Base-by-base conservation (phyloP, 2,797 vertebrate species). In the Eurystomus glaucurus region DNA sequence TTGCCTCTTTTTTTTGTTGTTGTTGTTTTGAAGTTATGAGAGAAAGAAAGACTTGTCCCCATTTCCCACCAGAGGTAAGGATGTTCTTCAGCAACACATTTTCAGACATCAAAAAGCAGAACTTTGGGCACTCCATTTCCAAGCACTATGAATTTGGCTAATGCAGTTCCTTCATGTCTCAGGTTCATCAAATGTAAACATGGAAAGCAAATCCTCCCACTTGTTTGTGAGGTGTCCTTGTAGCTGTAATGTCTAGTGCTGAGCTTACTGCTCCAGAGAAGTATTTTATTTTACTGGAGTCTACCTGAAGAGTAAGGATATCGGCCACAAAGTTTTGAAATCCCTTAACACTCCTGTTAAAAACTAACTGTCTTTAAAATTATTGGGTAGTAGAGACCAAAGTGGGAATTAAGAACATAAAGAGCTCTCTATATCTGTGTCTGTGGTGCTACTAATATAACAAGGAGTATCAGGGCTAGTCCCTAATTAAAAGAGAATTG, bases 401-500 rank as follows among this genome's bases (percentile, higher is more conserved):
- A 93, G 68, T 76, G 28, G 68, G 37, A 94, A 92, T 78, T 60
- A 60, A 87, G 83, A 91, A 72, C 60, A 82, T 51, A 86, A 87
- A 84, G 33, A 76, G 55, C 31, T 90, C 70, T 85, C 86, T 91
- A 37, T 72, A 46, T 85, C 70, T 65, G 29, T 43, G 45, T 25
- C 71, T 70, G 29, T 43, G 35, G 17, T 64, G 37, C 37, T 79
- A 82, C 46, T 14, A 33, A 66, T 79, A 72, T 57, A 90, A 96
- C 52, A 72, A 91, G 74, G 54, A 41, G 0, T 87, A 88, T 51
- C 55, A 91, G 45, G 57, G 23, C 75, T 74, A 80, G 92, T 85
- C 48, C 48, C 52, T 87, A 77, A 91, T 88, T 94, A 93, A 81
- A 83, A 86, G 48, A 91, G 31, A 86, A 84, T 84, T 78, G 31